Evolutionary conservation across 2,113 vertebrate genomes (phyloP).

Genomic region (Stigmatopora argus): DNA sequence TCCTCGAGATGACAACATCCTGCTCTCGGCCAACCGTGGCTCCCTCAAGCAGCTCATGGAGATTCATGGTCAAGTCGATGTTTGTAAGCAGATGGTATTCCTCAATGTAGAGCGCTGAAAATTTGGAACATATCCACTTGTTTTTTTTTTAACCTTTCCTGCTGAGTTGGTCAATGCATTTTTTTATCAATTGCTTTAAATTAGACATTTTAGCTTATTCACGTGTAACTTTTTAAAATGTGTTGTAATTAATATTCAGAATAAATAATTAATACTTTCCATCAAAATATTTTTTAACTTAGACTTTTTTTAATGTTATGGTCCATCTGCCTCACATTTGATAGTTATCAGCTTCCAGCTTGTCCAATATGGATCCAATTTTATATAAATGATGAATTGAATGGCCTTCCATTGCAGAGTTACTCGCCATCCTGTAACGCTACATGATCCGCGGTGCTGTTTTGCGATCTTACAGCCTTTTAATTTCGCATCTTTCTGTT

Average conservation of each 20-base stretch:
- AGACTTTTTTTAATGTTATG: not conserved
- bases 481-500: too few species aligned
- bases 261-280: not conserved
- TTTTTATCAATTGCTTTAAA: not conserved
- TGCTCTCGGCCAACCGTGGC: constrained; percentile 36
- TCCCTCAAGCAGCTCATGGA: constrained; percentile 40
- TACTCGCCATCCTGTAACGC: too few species aligned
- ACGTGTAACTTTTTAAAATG: not conserved
- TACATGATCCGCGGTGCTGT: too few species aligned
- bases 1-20: constrained; percentile 47
- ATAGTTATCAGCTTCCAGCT: too few species aligned
- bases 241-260: constrained; percentile 6
- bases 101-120: constrained; percentile 46
- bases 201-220: constrained; percentile 4
- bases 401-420: too few species aligned
- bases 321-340: too few species aligned
- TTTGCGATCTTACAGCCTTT: too few species aligned
- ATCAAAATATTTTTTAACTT: not conserved
- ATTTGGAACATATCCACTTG: not conserved
- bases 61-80: constrained; percentile 54
- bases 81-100: constrained; percentile 61
- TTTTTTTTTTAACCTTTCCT: not conserved
- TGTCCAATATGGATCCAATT: too few species aligned
- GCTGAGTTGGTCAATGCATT: not conserved
- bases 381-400: too few species aligned